Percentiles rank a stretch among this genome's conserved stretches.
These are phyloP conservation scores for Chrysina gloriosa DNA, from an alignment of 2,888 invertebrate genomes.

Conservation along the genomic window DNA sequence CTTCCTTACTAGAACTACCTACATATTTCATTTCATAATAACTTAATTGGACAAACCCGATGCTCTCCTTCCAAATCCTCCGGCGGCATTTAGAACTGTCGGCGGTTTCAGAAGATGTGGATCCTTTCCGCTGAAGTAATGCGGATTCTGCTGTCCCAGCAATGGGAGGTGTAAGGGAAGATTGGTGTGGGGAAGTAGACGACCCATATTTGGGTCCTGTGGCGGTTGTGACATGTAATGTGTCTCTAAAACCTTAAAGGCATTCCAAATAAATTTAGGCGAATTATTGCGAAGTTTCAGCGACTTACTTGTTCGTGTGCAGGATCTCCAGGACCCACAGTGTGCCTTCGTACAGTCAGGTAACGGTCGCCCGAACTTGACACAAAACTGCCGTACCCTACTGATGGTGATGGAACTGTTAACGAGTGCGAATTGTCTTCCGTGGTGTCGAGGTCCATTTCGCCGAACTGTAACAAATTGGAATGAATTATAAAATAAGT, in stretches of 20 bases:
- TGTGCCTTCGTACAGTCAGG: conserved; percentile 84
- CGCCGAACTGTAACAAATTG: conserved; percentile 66
- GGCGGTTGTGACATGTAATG: conserved; percentile 64
- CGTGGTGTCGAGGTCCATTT: conserved; percentile 65
- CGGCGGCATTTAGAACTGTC: conserved; percentile 85
- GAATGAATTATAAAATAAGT: background rate
- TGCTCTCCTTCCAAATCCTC: conserved; percentile 89
- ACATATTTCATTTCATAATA: too few relatives aligned
- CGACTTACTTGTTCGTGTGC: conserved; percentile 78
- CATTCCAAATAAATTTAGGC: too few relatives aligned
- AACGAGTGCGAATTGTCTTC: conserved; percentile 58
- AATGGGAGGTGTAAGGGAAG: conserved; percentile 86
- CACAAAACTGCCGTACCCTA: conserved; percentile 54
- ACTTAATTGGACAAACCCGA: conserved; percentile 71
- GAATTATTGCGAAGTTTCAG: background rate
- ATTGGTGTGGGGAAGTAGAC: conserved; percentile 81
- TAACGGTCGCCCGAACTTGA: conserved; percentile 63
- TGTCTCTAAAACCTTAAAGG: conserved; percentile 65
- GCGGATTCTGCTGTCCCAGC: conserved; percentile 84
- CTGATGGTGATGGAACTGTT: conserved; percentile 55
- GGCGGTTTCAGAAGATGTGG: conserved; percentile 95
- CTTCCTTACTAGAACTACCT: too few relatives aligned
- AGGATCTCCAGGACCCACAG: conserved; percentile 93
- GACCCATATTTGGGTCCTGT: conserved; percentile 58
- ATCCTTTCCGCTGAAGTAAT: conserved; percentile 90